These are phyloP conservation scores for Rana temporaria DNA, from an alignment of 2,113 vertebrate genomes.

Conservation along the genomic window DNA sequence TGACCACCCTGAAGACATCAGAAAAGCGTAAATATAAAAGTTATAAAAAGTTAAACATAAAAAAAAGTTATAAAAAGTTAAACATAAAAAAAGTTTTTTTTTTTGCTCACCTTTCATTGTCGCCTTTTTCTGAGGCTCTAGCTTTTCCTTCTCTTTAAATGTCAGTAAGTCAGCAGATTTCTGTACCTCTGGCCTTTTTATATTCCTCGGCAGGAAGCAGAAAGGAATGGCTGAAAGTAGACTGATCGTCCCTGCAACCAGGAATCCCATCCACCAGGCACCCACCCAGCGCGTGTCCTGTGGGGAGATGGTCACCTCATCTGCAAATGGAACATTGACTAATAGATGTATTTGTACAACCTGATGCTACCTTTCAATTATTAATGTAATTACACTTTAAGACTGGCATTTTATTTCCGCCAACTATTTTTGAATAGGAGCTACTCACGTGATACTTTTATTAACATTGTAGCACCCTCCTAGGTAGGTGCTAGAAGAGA, in stretches of 20 bases:
- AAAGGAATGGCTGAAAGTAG: constrained; percentile 85
- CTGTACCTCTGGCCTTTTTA: constrained; percentile 64
- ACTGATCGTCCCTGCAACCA: constrained; percentile 70
- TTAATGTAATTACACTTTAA: no score
- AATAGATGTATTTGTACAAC: no score
- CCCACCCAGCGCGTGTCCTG: constrained; percentile 94
- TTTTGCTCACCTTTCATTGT: constrained; percentile 65
- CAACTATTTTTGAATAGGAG: no score
- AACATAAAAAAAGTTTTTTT: no score
- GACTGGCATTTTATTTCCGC: no score
- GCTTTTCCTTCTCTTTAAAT: neutral
- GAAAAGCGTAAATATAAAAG: neutral
- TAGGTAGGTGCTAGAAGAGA: no score
- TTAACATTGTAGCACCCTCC: no score
- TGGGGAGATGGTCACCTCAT: constrained; percentile 81
- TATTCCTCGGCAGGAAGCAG: constrained; percentile 84
- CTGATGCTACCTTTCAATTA: no score
- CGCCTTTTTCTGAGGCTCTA: neutral
- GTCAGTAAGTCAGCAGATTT: neutral
- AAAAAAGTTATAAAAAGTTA: no score
- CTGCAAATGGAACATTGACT: constrained; percentile 67
- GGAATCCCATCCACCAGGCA: constrained; percentile 92
- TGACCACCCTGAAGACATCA: no score
- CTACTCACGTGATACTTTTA: no score
- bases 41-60: no score